A percentile compares a stretch with the other conserved stretches of the same genome.
phyloP scores from a whole-genome alignment of 2,797 vertebrate genomes.

The Hydrolagus colliei region DNA sequence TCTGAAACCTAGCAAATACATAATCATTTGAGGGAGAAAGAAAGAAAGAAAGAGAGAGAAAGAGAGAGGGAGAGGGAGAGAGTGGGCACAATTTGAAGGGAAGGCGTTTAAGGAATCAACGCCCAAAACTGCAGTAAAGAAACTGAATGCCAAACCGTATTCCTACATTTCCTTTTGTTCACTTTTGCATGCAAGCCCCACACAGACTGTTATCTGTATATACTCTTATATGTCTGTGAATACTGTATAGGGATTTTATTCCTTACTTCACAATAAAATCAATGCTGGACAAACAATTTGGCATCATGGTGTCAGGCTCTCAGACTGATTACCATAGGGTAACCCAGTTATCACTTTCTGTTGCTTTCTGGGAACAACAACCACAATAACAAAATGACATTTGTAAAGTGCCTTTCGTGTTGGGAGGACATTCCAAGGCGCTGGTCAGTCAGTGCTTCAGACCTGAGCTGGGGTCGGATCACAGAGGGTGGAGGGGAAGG shows the following conservation, averaged over 20 bases:
- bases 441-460: too few species aligned
- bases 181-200: background rate
- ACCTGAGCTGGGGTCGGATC: too few species aligned
- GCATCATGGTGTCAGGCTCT: too few species aligned
- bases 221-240: background rate
- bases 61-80: too few species aligned
- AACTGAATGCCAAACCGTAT: background rate
- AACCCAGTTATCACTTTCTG: too few species aligned
- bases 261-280: background rate
- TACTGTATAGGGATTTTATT: background rate
- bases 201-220: background rate
- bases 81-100: background rate
- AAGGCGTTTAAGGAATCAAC: conserved; percentile 2
- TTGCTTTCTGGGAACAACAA: too few species aligned
- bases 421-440: too few species aligned
- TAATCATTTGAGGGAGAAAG: background rate
- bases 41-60: conserved; percentile 31
- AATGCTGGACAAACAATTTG: background rate
- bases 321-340: too few species aligned
- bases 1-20: conserved; percentile 73
- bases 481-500: too few species aligned
- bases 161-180: background rate
- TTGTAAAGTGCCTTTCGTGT: too few species aligned
- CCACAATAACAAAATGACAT: too few species aligned
- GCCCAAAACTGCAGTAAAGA: conserved; percentile 35